phyloP scores from a whole-genome alignment of 1,140 invertebrate species.

The Carcinoscorpius rotundicauda region DNA sequence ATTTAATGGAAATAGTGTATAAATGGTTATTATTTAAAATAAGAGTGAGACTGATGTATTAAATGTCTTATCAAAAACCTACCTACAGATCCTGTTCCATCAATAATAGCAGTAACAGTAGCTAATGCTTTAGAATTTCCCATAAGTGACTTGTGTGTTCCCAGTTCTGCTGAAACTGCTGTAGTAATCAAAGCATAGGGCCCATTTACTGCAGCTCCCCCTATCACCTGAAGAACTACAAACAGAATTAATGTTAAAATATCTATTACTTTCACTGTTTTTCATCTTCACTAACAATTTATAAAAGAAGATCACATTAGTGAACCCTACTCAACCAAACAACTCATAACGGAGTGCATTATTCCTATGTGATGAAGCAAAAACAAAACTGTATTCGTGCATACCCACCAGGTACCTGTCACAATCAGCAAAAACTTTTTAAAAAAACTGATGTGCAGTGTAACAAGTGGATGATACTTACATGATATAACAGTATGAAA shows the following conservation, averaged over 20 bases:
- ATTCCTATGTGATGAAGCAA: too few relatives aligned
- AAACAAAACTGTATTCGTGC: too few relatives aligned
- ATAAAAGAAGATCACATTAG: background rate
- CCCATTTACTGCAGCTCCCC: slow-evolving; percentile 80
- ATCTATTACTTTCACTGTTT: background rate
- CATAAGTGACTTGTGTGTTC: slow-evolving; percentile 68
- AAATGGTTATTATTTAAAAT: too few relatives aligned
- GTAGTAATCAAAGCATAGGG: slow-evolving; percentile 94
- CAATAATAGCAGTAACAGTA: slow-evolving; percentile 92
- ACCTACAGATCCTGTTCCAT: slow-evolving; percentile 88
- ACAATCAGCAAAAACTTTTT: too few relatives aligned
- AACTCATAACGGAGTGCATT: too few relatives aligned
- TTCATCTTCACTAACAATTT: background rate
- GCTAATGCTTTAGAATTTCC: slow-evolving; percentile 81
- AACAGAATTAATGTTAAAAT: slow-evolving; percentile 4
- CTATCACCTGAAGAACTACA: slow-evolving; percentile 51
- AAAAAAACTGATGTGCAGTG: too few relatives aligned
- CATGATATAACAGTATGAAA: too few relatives aligned
- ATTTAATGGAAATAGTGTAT: too few relatives aligned
- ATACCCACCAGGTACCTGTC: too few relatives aligned
- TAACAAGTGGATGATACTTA: too few relatives aligned
- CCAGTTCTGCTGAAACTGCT: slow-evolving; percentile 85
- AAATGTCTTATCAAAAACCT: background rate
- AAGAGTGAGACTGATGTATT: too few relatives aligned
- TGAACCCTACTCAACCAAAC: too few relatives aligned